Evolutionary conservation across 2,113 vertebrate species (phyloP), one percentile per base, ranked within the genome.

Genomic region (Euleptes europaea): DNA sequence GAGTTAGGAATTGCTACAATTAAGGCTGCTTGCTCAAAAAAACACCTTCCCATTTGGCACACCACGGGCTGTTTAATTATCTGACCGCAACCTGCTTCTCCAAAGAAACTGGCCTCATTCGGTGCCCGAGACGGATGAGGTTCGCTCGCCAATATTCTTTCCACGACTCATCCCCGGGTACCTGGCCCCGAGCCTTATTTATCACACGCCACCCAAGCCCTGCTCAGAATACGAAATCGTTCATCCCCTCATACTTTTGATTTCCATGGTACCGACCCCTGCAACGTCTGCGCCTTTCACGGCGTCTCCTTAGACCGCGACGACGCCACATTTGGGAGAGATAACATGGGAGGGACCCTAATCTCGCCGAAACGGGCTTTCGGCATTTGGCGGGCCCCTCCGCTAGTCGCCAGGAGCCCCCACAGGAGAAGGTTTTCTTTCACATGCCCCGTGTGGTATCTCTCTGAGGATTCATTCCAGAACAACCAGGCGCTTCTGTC

Each of bases 101-200:
- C 80, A 57, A 72, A 82, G 40, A 60, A 83, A 54, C 38, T 11
- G 31, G n/a, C 54, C 40, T 74, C 70, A 74, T 74, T 72, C 72
- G 63, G 54, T 42, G 51, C 38, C 42, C 1, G 28, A 73, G 38
- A 63, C 63, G 51, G 69, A 63, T 80, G 40, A 67, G 38, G 38
- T 44, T 73, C 44, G 51, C 70, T 63, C 70, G 38, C 63, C 70
- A 63, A 12, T 74, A 60, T 44, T 74, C 70, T 83, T 44, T 44
- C 38, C 63, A 26, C 17, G 5, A 13, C 81, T 63, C 38, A 63
- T 73, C 28, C 33, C 63, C 63, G 54, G 40, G 33, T 72, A 82
- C 35, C 69, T 82, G 66, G 49, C 80, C 51, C 69, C 51, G 42
- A 70, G 80, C 69, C 49, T 82, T 82, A 82, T 72, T 82, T 72